A percentile compares a stretch with the other conserved stretches of the same genome.
Conservation (phyloP, 1,140 invertebrate species). For the Pseudomyrmex cubaensis region DNA sequence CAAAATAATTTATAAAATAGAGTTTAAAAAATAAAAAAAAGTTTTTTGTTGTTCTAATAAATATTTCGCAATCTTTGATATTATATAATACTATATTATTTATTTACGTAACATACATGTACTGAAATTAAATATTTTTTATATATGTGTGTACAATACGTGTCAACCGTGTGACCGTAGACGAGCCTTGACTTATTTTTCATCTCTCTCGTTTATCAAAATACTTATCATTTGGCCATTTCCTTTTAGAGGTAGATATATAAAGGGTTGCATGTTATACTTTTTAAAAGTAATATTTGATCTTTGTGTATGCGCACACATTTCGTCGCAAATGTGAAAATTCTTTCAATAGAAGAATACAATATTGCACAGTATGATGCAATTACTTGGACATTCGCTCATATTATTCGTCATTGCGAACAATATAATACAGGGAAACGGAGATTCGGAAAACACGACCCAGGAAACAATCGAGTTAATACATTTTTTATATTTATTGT, state of each 20-base stretch:
- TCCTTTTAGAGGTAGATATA: conserved; percentile 70
- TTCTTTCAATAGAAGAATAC: neutral
- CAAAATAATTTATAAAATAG: no score
- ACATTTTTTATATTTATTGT: neutral
- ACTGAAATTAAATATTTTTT: neutral
- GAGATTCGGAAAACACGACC: neutral
- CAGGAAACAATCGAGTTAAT: conserved; percentile 34
- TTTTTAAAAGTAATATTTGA: conserved; percentile 38
- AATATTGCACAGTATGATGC: conserved; percentile 29
- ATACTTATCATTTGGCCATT: conserved; percentile 68
- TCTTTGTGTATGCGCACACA: neutral
- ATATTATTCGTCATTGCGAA: conserved; percentile 2
- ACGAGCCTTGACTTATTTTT: conserved; percentile 55
- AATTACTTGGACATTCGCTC: neutral
- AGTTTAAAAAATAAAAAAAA: no score
- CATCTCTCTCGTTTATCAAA: conserved; percentile 60
- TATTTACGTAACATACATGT: neutral
- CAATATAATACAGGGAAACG: conserved; percentile 17
- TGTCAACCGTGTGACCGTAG: no score
- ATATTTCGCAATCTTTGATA: no score
- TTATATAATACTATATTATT: no score
- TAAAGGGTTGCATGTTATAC: conserved; percentile 45
- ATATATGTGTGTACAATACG: neutral
- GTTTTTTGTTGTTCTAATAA: no score
- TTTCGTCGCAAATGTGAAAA: conserved; percentile 18